Conservation (phyloP, 1,140 invertebrate genomes). For the Araneus ventricosus region DNA sequence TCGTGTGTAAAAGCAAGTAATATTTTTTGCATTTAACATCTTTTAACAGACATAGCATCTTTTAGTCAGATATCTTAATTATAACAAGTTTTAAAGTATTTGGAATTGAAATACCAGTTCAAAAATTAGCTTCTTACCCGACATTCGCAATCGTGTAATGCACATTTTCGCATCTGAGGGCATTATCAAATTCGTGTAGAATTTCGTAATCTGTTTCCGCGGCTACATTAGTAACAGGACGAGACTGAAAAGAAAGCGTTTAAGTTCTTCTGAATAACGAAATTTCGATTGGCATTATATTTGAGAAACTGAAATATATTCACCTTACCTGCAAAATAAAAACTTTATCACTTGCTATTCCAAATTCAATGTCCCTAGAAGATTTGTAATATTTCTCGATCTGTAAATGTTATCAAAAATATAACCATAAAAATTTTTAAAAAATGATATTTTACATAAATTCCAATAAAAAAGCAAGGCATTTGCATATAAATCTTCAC, state of each 20-base stretch:
- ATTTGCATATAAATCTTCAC: too few relatives aligned
- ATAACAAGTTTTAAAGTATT: too few relatives aligned
- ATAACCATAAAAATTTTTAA: too few relatives aligned
- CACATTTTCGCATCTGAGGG: conserved; percentile 68
- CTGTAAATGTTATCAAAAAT: background rate
- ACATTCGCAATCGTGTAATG: conserved; percentile 71
- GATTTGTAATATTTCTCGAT: conserved; percentile 53
- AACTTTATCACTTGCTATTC: conserved; percentile 36
- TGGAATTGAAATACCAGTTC: too few relatives aligned
- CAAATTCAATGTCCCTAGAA: conserved; percentile 76
- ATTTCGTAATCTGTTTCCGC: conserved; percentile 72
- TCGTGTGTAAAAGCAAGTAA: too few relatives aligned
- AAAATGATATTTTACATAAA: too few relatives aligned
- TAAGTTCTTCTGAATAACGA: background rate
- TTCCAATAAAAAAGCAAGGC: too few relatives aligned
- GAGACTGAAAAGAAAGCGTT: conserved; percentile 56
- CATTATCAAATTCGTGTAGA: conserved; percentile 73
- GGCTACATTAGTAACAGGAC: conserved; percentile 74
- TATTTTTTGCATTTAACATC: too few relatives aligned
- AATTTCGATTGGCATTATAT: background rate
- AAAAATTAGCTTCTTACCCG: conserved; percentile 54
- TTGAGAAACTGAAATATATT: too few relatives aligned
- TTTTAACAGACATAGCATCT: too few relatives aligned
- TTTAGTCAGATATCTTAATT: too few relatives aligned
- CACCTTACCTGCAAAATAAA: conserved; percentile 42